Evolutionary conservation across 2,888 invertebrate species (phyloP).

Genomic region (Magallana nippona): DNA sequence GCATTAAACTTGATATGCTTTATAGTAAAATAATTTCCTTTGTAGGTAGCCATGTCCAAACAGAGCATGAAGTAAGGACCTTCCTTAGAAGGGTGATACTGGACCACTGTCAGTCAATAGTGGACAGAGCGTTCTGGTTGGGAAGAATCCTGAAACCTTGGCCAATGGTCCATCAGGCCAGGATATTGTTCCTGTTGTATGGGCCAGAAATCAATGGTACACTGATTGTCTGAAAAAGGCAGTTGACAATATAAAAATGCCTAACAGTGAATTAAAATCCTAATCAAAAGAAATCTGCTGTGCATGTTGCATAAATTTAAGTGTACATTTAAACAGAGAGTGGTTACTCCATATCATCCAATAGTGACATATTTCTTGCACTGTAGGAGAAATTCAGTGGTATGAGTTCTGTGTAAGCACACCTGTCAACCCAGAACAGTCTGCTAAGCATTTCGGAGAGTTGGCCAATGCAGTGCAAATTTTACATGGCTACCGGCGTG

Average conservation of each 20-base stretch:
- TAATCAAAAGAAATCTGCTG: too few species aligned
- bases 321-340: too few species aligned
- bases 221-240: neutral
- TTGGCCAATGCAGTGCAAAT: constrained; percentile 74
- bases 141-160: constrained; percentile 76
- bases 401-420: constrained; percentile 77
- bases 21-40: neutral
- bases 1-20: neutral
- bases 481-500: constrained; percentile 71
- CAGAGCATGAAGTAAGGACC: constrained; percentile 72
- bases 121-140: constrained; percentile 78
- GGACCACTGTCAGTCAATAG: constrained; percentile 70
- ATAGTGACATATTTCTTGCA: neutral
- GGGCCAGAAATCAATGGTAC: constrained; percentile 74
- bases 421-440: constrained; percentile 71
- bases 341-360: too few species aligned
- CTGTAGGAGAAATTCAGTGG: constrained; percentile 76
- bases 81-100: constrained; percentile 78
- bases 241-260: neutral
- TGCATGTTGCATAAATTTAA: too few species aligned
- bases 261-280: too few species aligned
- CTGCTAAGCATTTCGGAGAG: constrained; percentile 72
- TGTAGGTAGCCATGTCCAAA: constrained; percentile 62
- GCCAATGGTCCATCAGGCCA: constrained; percentile 79
- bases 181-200: constrained; percentile 77